phyloP scores from a whole-genome alignment of 1,140 invertebrate species.

The Mycetomoellerius zeteki region DNA sequence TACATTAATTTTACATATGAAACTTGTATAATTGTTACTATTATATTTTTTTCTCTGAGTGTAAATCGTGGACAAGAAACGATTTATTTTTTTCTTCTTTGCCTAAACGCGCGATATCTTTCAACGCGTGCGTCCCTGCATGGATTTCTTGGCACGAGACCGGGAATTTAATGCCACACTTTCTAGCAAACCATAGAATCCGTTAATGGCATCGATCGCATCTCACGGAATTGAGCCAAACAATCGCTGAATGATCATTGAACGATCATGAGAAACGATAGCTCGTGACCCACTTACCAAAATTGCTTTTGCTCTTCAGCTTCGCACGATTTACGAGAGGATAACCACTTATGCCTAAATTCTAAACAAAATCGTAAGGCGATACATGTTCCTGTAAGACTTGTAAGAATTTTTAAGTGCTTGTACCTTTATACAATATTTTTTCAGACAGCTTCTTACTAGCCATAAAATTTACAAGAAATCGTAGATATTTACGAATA shows the following conservation, averaged over 20 bases:
- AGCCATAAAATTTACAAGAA: too few relatives aligned
- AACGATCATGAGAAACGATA: slow-evolving; percentile 30
- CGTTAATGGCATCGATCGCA: neutral
- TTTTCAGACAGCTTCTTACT: too few relatives aligned
- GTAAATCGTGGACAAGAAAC: neutral
- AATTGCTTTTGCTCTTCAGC: slow-evolving; percentile 25
- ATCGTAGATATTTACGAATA: too few relatives aligned
- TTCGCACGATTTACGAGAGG: slow-evolving; percentile 1
- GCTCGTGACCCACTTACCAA: slow-evolving; percentile 58
- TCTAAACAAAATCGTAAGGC: too few relatives aligned
- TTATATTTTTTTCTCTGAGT: too few relatives aligned
- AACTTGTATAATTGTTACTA: too few relatives aligned
- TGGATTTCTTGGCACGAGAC: slow-evolving; percentile 68
- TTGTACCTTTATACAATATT: too few relatives aligned
- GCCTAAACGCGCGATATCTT: neutral
- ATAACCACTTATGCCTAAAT: too few relatives aligned
- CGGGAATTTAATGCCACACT: slow-evolving; percentile 39
- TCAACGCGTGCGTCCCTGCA: slow-evolving; percentile 5
- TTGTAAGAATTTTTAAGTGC: too few relatives aligned
- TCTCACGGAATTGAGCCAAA: slow-evolving; percentile 39
- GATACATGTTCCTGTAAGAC: too few relatives aligned
- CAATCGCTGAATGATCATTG: slow-evolving; percentile 49
- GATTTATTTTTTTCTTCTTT: neutral
- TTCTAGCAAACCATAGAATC: neutral
- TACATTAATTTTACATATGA: too few relatives aligned